Conservation (phyloP, 35 echinoderm and acorn worm genomes). For the Patiria miniata region DNA sequence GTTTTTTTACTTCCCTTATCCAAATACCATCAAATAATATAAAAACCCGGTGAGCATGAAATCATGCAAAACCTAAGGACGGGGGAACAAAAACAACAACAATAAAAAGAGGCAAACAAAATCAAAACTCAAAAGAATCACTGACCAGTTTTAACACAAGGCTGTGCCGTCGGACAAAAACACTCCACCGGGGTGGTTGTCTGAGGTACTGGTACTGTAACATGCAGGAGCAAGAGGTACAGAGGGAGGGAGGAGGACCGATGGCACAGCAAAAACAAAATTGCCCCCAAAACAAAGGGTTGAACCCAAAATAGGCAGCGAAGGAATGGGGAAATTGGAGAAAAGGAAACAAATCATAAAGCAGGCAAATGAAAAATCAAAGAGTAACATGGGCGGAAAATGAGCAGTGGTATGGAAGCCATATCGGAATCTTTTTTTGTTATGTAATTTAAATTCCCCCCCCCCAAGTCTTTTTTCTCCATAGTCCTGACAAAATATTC, state of each 20-base stretch:
- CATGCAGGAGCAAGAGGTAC: slow-evolving; percentile 24
- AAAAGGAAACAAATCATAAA: slow-evolving; percentile 18
- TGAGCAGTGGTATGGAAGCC: neutral
- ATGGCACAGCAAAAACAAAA: slow-evolving; percentile 17
- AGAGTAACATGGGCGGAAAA: neutral
- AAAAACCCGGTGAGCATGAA: neutral
- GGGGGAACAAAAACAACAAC: neutral
- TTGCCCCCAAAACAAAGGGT: neutral
- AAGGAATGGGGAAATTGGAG: neutral
- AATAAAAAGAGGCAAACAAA: neutral
- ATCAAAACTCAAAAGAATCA: slow-evolving; percentile 23
- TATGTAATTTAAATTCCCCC: too few species aligned
- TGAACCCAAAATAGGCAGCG: slow-evolving; percentile 27
- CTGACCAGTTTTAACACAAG: slow-evolving; percentile 32
- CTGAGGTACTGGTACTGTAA: slow-evolving; percentile 41
- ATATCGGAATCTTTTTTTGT: too few species aligned
- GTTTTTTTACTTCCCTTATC: too few species aligned
- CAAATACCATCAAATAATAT: too few species aligned
- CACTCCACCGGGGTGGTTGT: slow-evolving; percentile 52
- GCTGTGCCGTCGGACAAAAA: slow-evolving; percentile 46
- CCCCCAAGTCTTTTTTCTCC: too few species aligned
- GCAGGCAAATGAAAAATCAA: slow-evolving; percentile 26
- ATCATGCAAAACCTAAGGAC: neutral
- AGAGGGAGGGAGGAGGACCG: neutral
- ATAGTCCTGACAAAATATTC: too few species aligned